Conservation (phyloP, 30 jellyfish, hydroid and myxozoan genomes). For the Aurelia aurita region DNA sequence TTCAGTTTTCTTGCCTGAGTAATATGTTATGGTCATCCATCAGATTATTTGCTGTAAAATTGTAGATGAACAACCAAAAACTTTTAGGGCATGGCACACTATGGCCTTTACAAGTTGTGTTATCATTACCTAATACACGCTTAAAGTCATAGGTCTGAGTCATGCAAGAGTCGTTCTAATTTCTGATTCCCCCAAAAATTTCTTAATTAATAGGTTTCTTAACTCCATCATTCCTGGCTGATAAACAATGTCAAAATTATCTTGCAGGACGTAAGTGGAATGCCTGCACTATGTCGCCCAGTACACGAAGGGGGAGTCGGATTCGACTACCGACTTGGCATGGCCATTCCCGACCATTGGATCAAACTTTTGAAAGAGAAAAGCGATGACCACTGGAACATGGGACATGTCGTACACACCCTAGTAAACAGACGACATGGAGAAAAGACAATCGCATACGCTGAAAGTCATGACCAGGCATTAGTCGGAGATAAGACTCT, state of each 20-base stretch:
- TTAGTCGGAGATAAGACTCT: conserved; percentile 99
- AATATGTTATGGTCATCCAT: no score
- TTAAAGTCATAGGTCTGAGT: no score
- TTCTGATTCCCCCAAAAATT: no score
- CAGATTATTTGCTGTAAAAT: no score
- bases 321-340: conserved; percentile 94
- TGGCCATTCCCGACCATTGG: conserved; percentile 99
- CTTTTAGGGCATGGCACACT: no score
- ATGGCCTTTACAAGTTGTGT: no score
- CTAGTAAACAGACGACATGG: conserved; percentile 87
- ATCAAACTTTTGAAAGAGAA: conserved; percentile 87
- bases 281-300: conserved; percentile 98
- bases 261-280: conserved; percentile 95
- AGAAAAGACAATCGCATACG: conserved; percentile 90
- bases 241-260: not conserved
- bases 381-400: conserved; percentile 91
- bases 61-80: no score
- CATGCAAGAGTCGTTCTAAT: no score
- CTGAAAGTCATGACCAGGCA: conserved; percentile 99
- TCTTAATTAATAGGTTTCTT: no score
- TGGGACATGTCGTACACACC: conserved; percentile 89
- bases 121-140: no score
- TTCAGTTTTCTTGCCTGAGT: no score
- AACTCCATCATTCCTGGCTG: no score
- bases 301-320: conserved; percentile 98